These are phyloP conservation scores for Sminthurinus signatus DNA, from an alignment of 1,140 invertebrate species.

Conservation along the genomic window DNA sequence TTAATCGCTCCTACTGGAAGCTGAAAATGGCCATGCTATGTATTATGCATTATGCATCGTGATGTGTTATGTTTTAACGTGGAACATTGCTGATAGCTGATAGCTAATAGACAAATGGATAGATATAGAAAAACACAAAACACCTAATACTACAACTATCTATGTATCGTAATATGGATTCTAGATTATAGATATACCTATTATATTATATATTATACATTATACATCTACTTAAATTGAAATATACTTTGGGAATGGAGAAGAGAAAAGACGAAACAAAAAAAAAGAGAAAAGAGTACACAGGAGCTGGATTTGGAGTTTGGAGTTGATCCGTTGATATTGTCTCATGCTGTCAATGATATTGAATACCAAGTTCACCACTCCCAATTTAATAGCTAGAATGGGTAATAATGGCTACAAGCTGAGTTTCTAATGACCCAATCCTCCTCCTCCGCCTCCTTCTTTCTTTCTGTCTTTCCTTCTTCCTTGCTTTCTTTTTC, in stretches of 20 bases:
- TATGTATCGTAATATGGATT: too few relatives aligned
- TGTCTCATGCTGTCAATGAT: constrained; percentile 40
- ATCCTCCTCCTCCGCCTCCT: constrained; percentile 7
- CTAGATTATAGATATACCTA: background rate
- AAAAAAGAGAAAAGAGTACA: background rate
- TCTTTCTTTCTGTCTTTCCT: background rate
- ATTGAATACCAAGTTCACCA: constrained; percentile 36
- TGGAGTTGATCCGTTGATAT: constrained; percentile 36
- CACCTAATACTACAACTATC: too few relatives aligned
- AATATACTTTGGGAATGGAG: too few relatives aligned
- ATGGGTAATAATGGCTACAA: constrained; percentile 41
- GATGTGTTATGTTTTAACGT: too few relatives aligned
- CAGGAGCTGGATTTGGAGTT: background rate
- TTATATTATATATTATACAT: background rate
- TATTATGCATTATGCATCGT: too few relatives aligned
- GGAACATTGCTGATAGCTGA: too few relatives aligned
- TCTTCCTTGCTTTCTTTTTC: too few relatives aligned
- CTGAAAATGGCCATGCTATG: too few relatives aligned
- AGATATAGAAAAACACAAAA: too few relatives aligned
- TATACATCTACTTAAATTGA: background rate
- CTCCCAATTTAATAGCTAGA: constrained; percentile 37
- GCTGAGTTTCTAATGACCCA: constrained; percentile 33
- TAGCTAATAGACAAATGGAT: too few relatives aligned
- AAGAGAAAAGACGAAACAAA: background rate
- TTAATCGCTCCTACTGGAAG: too few relatives aligned